A percentile compares a stretch with the other conserved stretches of the same genome.
These are phyloP conservation scores for Lichenostomus cassidix DNA, from an alignment of 2,113 vertebrate species.

Conservation along the genomic window DNA sequence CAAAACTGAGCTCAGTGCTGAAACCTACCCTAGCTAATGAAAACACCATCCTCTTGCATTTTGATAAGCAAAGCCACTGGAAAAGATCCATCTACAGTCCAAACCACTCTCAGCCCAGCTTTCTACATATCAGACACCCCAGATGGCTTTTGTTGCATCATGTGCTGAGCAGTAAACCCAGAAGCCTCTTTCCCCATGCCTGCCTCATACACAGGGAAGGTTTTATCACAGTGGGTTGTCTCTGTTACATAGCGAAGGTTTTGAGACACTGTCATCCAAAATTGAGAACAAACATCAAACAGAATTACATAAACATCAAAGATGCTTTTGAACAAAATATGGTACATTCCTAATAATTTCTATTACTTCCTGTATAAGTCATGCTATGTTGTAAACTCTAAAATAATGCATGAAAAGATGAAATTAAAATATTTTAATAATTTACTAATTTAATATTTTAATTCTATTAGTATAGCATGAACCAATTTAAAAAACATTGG, in stretches of 20 bases:
- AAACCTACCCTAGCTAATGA: background rate
- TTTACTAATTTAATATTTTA: too few species aligned
- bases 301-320: constrained; percentile 15
- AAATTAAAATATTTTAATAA: background rate
- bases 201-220: background rate
- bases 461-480: background rate
- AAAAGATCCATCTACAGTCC: background rate
- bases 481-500: background rate
- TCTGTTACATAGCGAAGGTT: background rate
- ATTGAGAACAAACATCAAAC: constrained; percentile 33
- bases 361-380: background rate
- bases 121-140: background rate
- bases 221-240: background rate
- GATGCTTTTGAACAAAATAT: background rate
- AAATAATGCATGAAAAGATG: background rate
- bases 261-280: constrained; percentile 5
- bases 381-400: background rate
- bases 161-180: background rate
- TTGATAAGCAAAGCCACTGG: background rate
- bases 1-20: background rate
- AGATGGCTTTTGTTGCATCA: background rate
- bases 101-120: background rate
- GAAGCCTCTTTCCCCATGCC: background rate
- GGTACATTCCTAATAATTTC: background rate
- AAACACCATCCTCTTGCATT: background rate